These are phyloP conservation scores for Sinhomidia bicolor DNA, from an alignment of 2,888 invertebrate species.

Conservation along the genomic window DNA sequence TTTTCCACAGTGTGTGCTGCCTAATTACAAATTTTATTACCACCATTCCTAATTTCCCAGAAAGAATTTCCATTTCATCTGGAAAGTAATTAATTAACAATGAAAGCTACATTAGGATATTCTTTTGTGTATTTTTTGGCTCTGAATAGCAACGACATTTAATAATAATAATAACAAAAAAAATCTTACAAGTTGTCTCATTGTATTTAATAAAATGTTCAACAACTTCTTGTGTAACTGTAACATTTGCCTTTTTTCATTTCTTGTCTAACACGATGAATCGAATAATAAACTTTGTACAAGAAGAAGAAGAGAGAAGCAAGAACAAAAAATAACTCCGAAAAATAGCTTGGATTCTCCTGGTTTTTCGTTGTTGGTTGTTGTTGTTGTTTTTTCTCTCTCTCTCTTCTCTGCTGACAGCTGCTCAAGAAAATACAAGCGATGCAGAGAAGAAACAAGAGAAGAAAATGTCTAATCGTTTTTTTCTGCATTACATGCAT, in stretches of 20 bases:
- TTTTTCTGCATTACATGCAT: constrained; percentile 55
- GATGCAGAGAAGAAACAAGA: constrained; percentile 42
- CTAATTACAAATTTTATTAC: constrained; percentile 46
- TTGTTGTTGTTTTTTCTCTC: constrained; percentile 45
- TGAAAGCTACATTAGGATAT: constrained; percentile 55
- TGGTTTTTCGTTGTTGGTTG: constrained; percentile 43
- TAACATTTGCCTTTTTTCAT: constrained; percentile 52
- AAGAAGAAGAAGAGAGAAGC: not conserved
- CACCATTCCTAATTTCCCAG: constrained; percentile 11
- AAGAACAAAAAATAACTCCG: not conserved
- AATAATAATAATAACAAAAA: constrained; percentile 26
- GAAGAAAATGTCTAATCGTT: constrained; percentile 66
- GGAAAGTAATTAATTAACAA: constrained; percentile 58
- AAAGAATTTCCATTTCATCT: constrained; percentile 46
- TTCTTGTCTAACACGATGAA: constrained; percentile 28
- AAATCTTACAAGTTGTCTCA: constrained; percentile 64
- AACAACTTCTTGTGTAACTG: constrained; percentile 33
- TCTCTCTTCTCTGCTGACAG: constrained; percentile 54
- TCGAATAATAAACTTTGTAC: constrained; percentile 28
- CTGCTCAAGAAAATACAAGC: constrained; percentile 63
- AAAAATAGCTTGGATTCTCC: constrained; percentile 39
- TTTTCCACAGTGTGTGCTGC: not conserved
- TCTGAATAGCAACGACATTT: not conserved
- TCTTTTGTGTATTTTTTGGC: constrained; percentile 29
- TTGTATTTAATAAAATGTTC: constrained; percentile 55